Conservation (phyloP, 2,113 vertebrate genomes). For the Otocyon megalotis region DNA sequence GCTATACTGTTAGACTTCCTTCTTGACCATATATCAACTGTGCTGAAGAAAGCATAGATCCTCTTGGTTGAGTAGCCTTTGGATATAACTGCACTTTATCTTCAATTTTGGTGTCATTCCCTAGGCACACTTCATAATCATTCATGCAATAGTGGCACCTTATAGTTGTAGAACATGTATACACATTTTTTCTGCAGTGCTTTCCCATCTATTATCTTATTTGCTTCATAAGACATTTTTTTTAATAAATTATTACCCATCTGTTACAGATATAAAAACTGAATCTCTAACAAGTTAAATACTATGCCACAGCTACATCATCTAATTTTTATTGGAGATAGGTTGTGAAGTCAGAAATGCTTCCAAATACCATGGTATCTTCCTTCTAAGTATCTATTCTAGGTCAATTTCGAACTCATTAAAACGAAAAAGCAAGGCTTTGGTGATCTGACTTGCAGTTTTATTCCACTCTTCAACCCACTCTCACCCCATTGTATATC, state of each 20-base stretch:
- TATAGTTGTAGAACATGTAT: conserved; percentile 28
- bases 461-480: neutral
- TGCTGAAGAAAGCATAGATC: conserved; percentile 25
- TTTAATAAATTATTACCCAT: conserved; percentile 61
- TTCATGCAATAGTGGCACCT: conserved; percentile 14
- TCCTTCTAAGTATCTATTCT: neutral
- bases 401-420: neutral
- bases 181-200: neutral
- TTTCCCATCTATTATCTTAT: conserved; percentile 61
- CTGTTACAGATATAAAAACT: conserved; percentile 32
- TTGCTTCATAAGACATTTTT: conserved; percentile 42
- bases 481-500: neutral
- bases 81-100: conserved; percentile 55
- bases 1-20: neutral
- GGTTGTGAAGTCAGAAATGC: neutral
- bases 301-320: neutral
- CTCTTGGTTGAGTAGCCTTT: conserved; percentile 63
- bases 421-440: neutral
- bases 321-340: conserved; percentile 34
- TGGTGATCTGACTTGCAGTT: neutral
- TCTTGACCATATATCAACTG: neutral
- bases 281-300: conserved; percentile 57
- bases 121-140: conserved; percentile 5
- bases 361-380: neutral
- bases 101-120: conserved; percentile 43